Conservation (phyloP, 2,113 vertebrate genomes). For the Ivindomyrus marchei region DNA sequence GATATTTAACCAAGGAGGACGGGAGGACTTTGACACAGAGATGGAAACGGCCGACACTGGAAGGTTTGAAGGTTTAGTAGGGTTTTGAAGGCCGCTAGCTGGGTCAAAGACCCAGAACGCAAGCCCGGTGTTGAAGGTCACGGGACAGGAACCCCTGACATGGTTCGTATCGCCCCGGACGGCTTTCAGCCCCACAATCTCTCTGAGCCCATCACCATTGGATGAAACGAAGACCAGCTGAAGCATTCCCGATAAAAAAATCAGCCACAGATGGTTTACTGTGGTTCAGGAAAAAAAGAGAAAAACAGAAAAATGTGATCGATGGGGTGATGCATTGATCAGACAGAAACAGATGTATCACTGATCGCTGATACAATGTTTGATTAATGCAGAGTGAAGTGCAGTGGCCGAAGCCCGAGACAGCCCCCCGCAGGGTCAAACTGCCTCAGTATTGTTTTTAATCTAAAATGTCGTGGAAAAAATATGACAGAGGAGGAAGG, state of each 20-base stretch:
- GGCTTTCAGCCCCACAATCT: not conserved
- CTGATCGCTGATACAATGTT: not conserved
- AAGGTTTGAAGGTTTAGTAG: not conserved
- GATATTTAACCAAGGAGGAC: not conserved
- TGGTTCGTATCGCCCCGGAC: not conserved
- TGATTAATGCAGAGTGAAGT: not conserved
- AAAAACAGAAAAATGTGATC: not conserved
- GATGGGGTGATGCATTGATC: not conserved
- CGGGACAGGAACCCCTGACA: not conserved
- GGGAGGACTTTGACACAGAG: not conserved
- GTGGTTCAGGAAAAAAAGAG: not conserved
- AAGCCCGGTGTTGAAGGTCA: not conserved
- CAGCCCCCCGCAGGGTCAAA: not conserved
- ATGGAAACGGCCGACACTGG: not conserved
- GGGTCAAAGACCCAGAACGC: not conserved
- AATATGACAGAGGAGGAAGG: not conserved
- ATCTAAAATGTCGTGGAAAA: not conserved
- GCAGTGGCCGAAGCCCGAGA: not conserved
- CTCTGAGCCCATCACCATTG: not conserved
- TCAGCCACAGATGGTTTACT: not conserved
- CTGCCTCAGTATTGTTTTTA: not conserved
- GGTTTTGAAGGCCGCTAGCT: not conserved
- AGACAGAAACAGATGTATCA: conserved; percentile 12
- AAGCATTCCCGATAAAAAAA: conserved; percentile 19
- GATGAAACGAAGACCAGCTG: not conserved